Evolutionary conservation across 2,797 vertebrate species (phyloP).

Genomic region (Caiman crocodilus): DNA sequence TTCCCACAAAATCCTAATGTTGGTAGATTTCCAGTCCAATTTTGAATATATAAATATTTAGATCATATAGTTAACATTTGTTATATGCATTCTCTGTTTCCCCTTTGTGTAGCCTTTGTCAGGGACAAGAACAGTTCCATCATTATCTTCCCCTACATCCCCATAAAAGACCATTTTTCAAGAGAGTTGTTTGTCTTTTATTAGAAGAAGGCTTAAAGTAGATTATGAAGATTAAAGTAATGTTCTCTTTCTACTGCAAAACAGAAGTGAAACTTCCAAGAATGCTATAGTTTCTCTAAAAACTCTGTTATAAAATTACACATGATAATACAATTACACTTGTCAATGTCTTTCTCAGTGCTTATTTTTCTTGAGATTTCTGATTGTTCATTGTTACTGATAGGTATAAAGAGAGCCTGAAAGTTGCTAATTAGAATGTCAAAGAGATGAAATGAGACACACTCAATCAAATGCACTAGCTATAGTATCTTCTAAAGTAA

Average conservation of each 20-base stretch:
- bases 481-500: neutral
- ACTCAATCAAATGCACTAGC: neutral
- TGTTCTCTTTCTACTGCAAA: neutral
- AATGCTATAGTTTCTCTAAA: neutral
- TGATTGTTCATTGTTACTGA: constrained; percentile 13
- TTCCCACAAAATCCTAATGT: neutral
- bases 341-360: neutral
- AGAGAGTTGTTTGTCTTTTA: neutral
- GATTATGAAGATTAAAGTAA: neutral
- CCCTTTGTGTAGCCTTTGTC: neutral
- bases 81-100: neutral
- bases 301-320: neutral
- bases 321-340: constrained; percentile 14
- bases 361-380: neutral
- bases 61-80: neutral
- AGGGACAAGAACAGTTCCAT: no score
- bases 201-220: neutral
- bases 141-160: no score
- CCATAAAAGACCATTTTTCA: neutral
- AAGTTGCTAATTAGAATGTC: constrained; percentile 33
- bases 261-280: neutral
- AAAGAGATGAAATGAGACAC: neutral
- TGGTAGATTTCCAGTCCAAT: neutral
- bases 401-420: neutral
- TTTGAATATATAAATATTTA: neutral